Evolutionary conservation across 1,140 invertebrate species (phyloP).

Genomic region (Oreohelix idahoensis): DNA sequence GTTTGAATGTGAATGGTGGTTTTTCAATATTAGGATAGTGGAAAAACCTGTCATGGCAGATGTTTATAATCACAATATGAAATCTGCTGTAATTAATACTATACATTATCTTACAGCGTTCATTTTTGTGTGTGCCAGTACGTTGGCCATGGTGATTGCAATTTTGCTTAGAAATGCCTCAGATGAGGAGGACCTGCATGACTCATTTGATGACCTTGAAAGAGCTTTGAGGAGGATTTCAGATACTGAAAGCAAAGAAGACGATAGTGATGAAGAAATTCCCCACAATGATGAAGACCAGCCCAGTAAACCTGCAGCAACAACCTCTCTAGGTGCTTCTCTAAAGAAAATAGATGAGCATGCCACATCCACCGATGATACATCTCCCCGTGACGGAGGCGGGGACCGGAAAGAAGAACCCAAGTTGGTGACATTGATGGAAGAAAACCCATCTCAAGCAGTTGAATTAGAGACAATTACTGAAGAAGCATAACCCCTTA

Average conservation of each 20-base stretch:
- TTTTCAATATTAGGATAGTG: too few species aligned
- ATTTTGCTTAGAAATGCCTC: conserved; percentile 14
- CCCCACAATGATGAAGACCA: not conserved
- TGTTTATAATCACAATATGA: too few species aligned
- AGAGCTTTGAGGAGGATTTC: conserved; percentile 23
- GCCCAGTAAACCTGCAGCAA: not conserved
- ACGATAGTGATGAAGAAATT: conserved; percentile 5
- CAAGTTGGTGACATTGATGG: not conserved
- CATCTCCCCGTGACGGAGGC: not conserved
- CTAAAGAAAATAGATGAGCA: not conserved
- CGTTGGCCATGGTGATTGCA: conserved; percentile 15
- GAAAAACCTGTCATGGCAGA: too few species aligned
- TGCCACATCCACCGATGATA: not conserved
- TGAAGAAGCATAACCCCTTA: not conserved
- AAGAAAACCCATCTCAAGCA: not conserved
- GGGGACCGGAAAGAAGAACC: not conserved
- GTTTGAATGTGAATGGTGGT: too few species aligned
- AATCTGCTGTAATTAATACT: too few species aligned
- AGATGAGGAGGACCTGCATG: not conserved
- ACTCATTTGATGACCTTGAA: conserved; percentile 30
- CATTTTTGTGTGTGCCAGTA: conserved; percentile 21
- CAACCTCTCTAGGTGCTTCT: not conserved
- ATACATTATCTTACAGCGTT: not conserved
- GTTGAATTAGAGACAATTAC: not conserved
- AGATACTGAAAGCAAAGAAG: conserved; percentile 3